phyloP scores from a whole-genome alignment of 1,140 invertebrate species.

The Sitobion miscanthi region DNA sequence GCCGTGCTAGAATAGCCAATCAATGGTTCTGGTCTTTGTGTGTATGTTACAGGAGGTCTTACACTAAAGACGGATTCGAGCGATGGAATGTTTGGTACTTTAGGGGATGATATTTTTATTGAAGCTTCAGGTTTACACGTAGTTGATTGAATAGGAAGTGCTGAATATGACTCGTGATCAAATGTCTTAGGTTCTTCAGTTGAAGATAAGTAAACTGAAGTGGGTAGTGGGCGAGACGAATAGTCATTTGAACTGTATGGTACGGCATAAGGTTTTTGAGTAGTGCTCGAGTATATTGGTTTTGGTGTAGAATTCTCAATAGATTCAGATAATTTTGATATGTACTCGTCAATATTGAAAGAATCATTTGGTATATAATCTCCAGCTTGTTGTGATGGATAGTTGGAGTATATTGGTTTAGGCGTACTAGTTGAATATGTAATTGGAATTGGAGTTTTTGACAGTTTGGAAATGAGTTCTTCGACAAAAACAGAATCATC shows the following conservation, averaged over 20 bases:
- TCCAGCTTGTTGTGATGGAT: not conserved
- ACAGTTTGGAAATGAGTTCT: slow-evolving; percentile 12
- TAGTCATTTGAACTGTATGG: not conserved
- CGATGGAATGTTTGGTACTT: not conserved
- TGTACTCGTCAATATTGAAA: slow-evolving; percentile 25
- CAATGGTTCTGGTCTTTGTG: slow-evolving; percentile 13
- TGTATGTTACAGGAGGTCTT: not conserved
- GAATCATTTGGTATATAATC: slow-evolving; percentile 33
- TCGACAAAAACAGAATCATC: not conserved
- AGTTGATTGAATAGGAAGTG: slow-evolving; percentile 4
- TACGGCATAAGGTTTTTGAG: not conserved
- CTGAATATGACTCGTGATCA: not conserved
- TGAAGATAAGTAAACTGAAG: slow-evolving; percentile 19
- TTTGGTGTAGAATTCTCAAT: not conserved
- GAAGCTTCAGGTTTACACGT: slow-evolving; percentile 24
- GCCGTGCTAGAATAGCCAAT: slow-evolving; percentile 35
- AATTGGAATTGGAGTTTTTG: not conserved
- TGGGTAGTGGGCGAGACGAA: not conserved
- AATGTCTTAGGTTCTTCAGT: slow-evolving; percentile 11
- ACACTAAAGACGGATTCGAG: slow-evolving; percentile 36
- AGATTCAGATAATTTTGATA: not conserved
- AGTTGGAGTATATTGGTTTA: not conserved
- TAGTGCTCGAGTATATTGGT: not conserved
- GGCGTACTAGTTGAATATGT: not conserved
- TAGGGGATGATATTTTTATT: not conserved